Base-by-base conservation (phyloP, 2,888 invertebrate species). In the Andrena haemorrhoa region DNA sequence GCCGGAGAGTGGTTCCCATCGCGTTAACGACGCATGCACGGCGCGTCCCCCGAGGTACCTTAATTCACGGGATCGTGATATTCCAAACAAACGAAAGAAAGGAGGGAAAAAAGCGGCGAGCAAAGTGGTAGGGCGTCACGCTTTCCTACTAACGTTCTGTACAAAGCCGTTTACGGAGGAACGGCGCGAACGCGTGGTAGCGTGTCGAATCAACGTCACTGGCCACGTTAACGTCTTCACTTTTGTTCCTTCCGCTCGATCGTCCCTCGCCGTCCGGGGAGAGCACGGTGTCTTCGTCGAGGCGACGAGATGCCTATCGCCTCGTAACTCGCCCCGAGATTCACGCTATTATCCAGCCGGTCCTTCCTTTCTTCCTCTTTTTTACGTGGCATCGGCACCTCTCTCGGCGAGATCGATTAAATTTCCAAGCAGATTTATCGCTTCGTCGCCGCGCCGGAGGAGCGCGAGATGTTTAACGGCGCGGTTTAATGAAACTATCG, bases 291-390 rank as follows among this genome's bases (percentile, higher is more conserved):
- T 58, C 49, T 35, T 47, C 26, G 69, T 35, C 29, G 69, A 75
- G 76, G 79, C 60, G 72, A 71, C 53, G 63, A 58, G 78, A 84
- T 61, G 70, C 58, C 73, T 77, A 79, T 86, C 78, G 53, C 64
- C 75, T 61, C 33, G 65, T 73, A 75, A 79, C 69, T 63, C 70
- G 84, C 80, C 87, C 84, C 84, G 85, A 87, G 88, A 89, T 90
- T 89, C 88, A 88, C 85, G 86, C 89, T 85, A 89, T 90, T 88
- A 90, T 85, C 80, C 64, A 33, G 23, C 66, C 72, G 56, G 75
- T 60, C 79, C 69, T 69, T 83, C 68, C 74, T 61, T 61, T 41
- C n/a, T 65, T 75, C 73, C 53, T 61, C 65, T 69, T 65, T 79
- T 31, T 64, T 12, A 41, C 31, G 16, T 3, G 69, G 80, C 64